These are phyloP conservation scores for Malurus splendens DNA, from an alignment of 2,797 vertebrate genomes.

Conservation along the genomic window DNA sequence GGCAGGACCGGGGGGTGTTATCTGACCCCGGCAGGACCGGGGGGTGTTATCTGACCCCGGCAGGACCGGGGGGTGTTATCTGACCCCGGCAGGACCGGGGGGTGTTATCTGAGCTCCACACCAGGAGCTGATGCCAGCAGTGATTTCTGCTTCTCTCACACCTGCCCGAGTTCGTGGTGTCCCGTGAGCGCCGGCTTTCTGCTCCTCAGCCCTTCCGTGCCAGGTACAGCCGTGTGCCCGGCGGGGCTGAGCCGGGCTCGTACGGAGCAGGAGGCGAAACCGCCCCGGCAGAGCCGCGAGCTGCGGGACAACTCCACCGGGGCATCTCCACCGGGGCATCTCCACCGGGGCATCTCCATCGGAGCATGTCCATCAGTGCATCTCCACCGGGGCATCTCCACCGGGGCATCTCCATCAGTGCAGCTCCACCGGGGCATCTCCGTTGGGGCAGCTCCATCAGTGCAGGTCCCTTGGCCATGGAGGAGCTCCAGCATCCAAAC, in stretches of 20 bases:
- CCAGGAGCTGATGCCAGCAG: rapidly evolving
- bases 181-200: neutral
- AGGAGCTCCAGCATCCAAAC: rapidly evolving
- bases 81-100: neutral
- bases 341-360: too few relatives aligned
- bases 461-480: rapidly evolving
- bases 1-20: neutral
- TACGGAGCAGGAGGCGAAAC: neutral
- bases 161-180: neutral
- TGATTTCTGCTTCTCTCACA: rapidly evolving
- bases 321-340: too few relatives aligned
- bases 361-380: too few relatives aligned
- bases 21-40: neutral
- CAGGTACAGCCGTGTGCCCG: neutral
- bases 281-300: neutral
- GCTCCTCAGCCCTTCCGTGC: neutral
- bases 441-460: too few relatives aligned
- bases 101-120: neutral
- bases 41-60: too few relatives aligned
- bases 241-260: too few relatives aligned
- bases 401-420: too few relatives aligned
- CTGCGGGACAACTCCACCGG: too few relatives aligned
- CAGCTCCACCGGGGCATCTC: too few relatives aligned
- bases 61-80: neutral
- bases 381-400: too few relatives aligned